Evolutionary conservation across 2,113 vertebrate genomes (phyloP), one percentile per base, ranked within the genome.

Genomic region (Callionymus lyra): DNA sequence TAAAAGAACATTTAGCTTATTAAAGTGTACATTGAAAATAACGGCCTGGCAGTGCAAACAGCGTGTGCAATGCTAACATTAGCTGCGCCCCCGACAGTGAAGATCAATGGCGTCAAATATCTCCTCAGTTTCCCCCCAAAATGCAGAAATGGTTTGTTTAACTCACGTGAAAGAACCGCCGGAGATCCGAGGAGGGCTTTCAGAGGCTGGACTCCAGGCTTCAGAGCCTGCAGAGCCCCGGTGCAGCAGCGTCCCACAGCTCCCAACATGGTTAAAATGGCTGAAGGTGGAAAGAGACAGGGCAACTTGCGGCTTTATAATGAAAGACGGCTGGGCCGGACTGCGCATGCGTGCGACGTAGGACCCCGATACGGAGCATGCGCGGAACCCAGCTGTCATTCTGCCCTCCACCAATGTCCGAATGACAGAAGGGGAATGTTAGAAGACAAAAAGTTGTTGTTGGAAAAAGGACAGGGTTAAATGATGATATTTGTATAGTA

Each of bases 241-340:
- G 82, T 76, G 71, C 84, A 88, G 65, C 89, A 86, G 44, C 91
- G 91, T 78, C 88, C 88, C 52, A 90, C 86, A 34, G 89, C 64
- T 53, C 86, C 86, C 54, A 96, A 90, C 91, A 96, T 96, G 65
- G 34, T 85, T 45, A 85, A 84, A 84, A 87, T 87, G 86, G 83
- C 83, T 86, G 86, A 87, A 87, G 84, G 84, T 85, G 84, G 84
- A 85, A 81, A 47, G 77, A 79, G 81, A 79, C 82, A 3, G 75
- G 27, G 42, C 14, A 47, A 44, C 49, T 27, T 5, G 6, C 2
- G 19, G 41, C 54, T 77, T 82, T 86, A 85, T 84, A 85, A 63
- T 38, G 42, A 55, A 36, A 43, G 53, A 31, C 6, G 27, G 16
- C 9, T 0, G 9, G 10, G 1, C 1, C 1, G 0, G 3, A 78